Evolutionary conservation across 2,113 vertebrate genomes (phyloP).

Genomic region (Sciurus niger): DNA sequence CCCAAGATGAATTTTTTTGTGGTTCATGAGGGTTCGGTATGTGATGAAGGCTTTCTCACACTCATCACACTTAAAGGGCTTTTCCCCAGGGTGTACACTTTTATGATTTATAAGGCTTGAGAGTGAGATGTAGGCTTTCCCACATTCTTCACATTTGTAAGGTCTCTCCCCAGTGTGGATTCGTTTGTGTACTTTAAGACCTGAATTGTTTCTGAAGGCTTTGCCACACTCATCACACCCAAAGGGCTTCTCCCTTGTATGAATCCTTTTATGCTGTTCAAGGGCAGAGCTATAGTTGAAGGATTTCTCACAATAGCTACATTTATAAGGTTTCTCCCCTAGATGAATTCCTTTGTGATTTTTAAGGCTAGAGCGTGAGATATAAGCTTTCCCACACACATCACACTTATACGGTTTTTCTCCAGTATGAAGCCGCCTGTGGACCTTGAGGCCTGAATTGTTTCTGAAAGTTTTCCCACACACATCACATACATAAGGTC

Average conservation of each 20-base stretch:
- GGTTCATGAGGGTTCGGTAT: slow-evolving; percentile 88
- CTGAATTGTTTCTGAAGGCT: slow-evolving; percentile 86
- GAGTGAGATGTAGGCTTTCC: slow-evolving; percentile 85
- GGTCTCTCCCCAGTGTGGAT: slow-evolving; percentile 87
- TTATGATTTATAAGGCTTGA: slow-evolving; percentile 87
- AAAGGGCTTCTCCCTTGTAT: slow-evolving; percentile 85
- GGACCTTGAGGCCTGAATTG: slow-evolving; percentile 84
- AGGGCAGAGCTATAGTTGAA: slow-evolving; percentile 85
- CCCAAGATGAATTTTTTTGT: slow-evolving; percentile 89
- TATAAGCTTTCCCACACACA: slow-evolving; percentile 86
- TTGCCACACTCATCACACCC: slow-evolving; percentile 86
- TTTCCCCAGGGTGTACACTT: slow-evolving; percentile 89
- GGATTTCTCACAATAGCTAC: slow-evolving; percentile 84
- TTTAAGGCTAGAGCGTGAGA: slow-evolving; percentile 85
- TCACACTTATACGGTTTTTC: slow-evolving; percentile 86
- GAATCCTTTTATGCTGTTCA: slow-evolving; percentile 85
- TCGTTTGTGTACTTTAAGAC: slow-evolving; percentile 85
- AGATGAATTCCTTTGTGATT: slow-evolving; percentile 86
- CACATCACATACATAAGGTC: slow-evolving; percentile 82
- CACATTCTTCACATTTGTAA: slow-evolving; percentile 86
- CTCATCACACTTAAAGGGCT: slow-evolving; percentile 85
- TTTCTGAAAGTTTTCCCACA: slow-evolving; percentile 87
- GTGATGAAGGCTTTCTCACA: slow-evolving; percentile 91
- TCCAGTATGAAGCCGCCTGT: slow-evolving; percentile 85
- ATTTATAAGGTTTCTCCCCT: slow-evolving; percentile 85